These are phyloP conservation scores for Metridium senile DNA, from an alignment of 92 coral and sea anemone genomes.

Conservation along the genomic window DNA sequence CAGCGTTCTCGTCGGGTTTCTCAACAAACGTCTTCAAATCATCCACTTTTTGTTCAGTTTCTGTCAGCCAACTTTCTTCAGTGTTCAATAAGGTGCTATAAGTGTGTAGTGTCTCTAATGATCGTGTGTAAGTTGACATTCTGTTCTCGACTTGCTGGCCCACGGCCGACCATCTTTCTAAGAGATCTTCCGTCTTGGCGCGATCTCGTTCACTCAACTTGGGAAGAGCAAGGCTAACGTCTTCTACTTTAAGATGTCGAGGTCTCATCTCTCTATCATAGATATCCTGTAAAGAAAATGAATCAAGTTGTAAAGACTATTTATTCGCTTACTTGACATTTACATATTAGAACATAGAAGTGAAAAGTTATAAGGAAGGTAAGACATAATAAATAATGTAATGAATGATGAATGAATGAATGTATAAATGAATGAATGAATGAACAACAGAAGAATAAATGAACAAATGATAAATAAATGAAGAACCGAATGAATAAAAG, in stretches of 20 bases:
- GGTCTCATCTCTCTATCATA: conserved; percentile 74
- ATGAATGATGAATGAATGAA: too few species aligned
- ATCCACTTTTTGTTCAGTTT: conserved; percentile 70
- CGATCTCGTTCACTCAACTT: conserved; percentile 74
- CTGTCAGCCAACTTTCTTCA: conserved; percentile 80
- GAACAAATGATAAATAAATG: too few species aligned
- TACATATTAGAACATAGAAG: too few species aligned
- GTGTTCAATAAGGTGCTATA: conserved; percentile 63
- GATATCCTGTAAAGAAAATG: conserved; percentile 51
- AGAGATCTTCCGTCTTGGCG: conserved; percentile 61
- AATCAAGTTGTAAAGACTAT: not conserved
- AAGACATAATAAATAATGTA: too few species aligned
- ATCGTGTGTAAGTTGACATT: conserved; percentile 58
- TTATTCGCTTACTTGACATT: not conserved
- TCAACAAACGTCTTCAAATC: conserved; percentile 7
- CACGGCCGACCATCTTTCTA: conserved; percentile 85
- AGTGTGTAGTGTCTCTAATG: conserved; percentile 63
- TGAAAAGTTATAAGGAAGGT: too few species aligned
- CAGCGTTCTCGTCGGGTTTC: conserved; percentile 37
- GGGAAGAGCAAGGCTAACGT: conserved; percentile 66
- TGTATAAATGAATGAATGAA: too few species aligned
- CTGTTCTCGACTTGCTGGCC: conserved; percentile 72
- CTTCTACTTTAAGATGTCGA: conserved; percentile 64
- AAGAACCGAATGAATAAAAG: too few species aligned
- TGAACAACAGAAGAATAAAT: too few species aligned